Base-by-base conservation (phyloP, 2,113 vertebrate genomes). In the Brachypodius melanocephalos region DNA sequence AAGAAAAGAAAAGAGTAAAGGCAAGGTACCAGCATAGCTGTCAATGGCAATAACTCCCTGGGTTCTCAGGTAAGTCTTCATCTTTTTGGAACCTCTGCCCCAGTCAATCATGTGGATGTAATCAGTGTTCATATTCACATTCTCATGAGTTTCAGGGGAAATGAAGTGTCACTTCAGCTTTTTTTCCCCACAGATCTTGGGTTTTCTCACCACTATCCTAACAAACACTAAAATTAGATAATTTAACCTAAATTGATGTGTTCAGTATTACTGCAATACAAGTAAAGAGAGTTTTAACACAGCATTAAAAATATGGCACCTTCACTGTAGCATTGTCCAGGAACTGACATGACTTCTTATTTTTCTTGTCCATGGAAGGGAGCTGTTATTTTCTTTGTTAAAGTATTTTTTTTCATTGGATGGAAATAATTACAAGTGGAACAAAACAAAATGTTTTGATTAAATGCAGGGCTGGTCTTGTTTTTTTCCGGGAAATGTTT, bases 351-450 rank as follows among this genome's bases (percentile, higher is more conserved):
- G 26, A 78, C 34, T 66, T 78, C 89, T 96, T 61, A 52, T 67
- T 86, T 89, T 89, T 46, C 69, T 88, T 83, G 62, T 40, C 51
- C 32, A 8, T 62, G 77, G 69, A 85, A 87, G 15, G 20, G 66
- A 94, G 69, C 71, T 88, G 87, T 88, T 22, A 32, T 85, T 85
- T 94, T 85, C 62, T 43, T 85, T 79, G 46, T 85, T 88, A 58
- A 93, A 95, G 62, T 93, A 72, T 93, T 95, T 95, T 95, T 95
- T 74, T 62, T 71, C 81, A 59, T 51, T 91, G 71, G 62, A 93
- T 95, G 96, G 94, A 96, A 96, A 95, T 83, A 89, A 91, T 95
- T 95, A 91, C 51, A 83, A 94, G 76, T 89, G 84, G 89, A 95
- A 87, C 62, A 94, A 88, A 88, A 6, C 81, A 92, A 96, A 95